Conservation (phyloP, 2,797 vertebrate genomes). For the Staurois parvus region DNA sequence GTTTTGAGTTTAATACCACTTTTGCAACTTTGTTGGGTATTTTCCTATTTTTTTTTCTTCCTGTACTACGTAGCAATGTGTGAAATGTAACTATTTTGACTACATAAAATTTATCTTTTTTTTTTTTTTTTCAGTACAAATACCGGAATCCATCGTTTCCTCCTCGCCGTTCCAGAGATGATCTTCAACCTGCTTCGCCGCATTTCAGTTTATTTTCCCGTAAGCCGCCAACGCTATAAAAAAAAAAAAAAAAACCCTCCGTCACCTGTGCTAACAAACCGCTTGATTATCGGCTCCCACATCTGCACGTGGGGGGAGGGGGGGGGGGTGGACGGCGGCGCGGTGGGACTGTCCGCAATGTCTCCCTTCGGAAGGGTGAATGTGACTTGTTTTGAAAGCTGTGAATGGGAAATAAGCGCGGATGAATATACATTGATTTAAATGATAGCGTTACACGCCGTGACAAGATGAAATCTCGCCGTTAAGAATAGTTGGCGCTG, state of each 20-base stretch:
- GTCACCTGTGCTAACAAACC: conserved; percentile 49
- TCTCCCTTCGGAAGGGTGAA: conserved; percentile 14
- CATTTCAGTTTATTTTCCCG: not conserved
- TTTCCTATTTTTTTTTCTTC: too few species aligned
- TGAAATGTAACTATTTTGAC: too few species aligned
- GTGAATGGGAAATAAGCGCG: conserved; percentile 36
- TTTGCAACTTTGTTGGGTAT: too few species aligned
- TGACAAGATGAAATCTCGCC: conserved; percentile 19
- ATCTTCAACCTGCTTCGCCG: not conserved
- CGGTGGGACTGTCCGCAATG: not conserved
- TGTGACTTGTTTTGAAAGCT: conserved; percentile 56
- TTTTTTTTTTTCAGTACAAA: too few species aligned
- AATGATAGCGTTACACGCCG: conserved; percentile 30
- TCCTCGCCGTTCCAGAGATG: not conserved
- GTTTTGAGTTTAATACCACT: too few species aligned
- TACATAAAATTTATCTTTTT: too few species aligned
- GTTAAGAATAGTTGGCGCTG: conserved; percentile 52
- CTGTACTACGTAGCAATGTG: too few species aligned
- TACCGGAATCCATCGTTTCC: not conserved
- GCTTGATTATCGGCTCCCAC: conserved; percentile 44
- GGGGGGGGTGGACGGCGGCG: not conserved
- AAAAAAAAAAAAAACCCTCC: too few species aligned
- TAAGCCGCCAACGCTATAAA: not conserved
- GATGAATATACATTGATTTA: conserved; percentile 62
- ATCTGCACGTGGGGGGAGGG: too few species aligned